Base-by-base conservation (phyloP, 2,797 vertebrate species). In the Lacerta bilineata region DNA sequence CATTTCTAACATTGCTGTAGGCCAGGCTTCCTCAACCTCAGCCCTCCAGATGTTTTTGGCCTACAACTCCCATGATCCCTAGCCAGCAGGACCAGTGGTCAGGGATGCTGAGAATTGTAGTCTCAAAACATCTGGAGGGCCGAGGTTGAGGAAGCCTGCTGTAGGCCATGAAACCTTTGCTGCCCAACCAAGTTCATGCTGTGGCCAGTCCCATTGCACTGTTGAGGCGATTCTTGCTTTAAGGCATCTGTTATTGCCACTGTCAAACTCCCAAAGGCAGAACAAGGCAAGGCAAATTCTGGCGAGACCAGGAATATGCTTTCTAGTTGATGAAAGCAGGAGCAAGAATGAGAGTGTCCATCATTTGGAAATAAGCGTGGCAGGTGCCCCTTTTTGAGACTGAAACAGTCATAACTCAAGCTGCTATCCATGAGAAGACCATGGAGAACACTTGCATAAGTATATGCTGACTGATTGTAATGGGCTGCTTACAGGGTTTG, bases 281-380 rank as follows among this genome's bases (percentile, higher is more conserved):
- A 69, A 33, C 29, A 84, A 88, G 29, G 55, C 27, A 61, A 87
- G 71, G n/a, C 39, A 64, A 61, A 80, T 68, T 43, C 64, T 55
- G 72, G 20, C 6, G 8, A 72, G 25, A 43, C 20, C 43, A 79
- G 36, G 66, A 78, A 79, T 69, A 64, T 74, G 10, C 20, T 5
- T 84, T 71, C 84, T 80, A 86, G 59, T 80, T 72, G 41, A 80
- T 72, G 41, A 80, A 50, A 61, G 23, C 50, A 74, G 68, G 66
- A 46, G 23, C 3, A 59, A 55, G 66, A 15, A 33, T 4, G 3
- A 29, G 64, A 18, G 23, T 8, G 8, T 36, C 68, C 50, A 59
- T 80, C 66, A 80, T 80, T 72, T 80, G 55, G 20, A 64, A 75
- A 66, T 82, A 46, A 87, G 43, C 78, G 64, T 46, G 71, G 71